These are phyloP conservation scores for Nysson spinosus DNA, from an alignment of 2,888 invertebrate genomes.

Conservation along the genomic window DNA sequence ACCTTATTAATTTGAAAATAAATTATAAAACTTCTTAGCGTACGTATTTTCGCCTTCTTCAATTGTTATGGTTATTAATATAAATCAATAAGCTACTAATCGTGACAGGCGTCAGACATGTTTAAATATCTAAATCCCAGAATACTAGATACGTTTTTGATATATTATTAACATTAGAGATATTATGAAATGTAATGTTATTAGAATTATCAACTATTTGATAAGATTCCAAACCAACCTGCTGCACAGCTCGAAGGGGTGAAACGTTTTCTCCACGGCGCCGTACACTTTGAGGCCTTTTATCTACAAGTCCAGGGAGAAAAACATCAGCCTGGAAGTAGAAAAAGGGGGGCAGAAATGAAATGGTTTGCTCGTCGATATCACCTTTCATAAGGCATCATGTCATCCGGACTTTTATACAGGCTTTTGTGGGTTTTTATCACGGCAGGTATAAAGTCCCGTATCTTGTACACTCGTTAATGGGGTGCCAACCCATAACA, in stretches of 20 bases:
- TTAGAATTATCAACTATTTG: neutral
- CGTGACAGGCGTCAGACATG: too few species aligned
- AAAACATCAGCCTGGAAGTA: conserved; percentile 79
- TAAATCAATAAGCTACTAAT: too few species aligned
- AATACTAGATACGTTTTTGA: too few species aligned
- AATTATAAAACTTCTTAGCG: too few species aligned
- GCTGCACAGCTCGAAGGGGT: conserved; percentile 83
- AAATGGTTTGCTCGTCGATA: conserved; percentile 14
- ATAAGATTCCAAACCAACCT: conserved; percentile 43
- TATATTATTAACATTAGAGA: too few species aligned
- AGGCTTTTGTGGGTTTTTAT: conserved; percentile 62
- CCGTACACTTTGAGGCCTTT: conserved; percentile 84
- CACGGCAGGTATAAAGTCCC: conserved; percentile 74
- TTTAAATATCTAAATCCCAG: too few species aligned
- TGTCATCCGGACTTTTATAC: conserved; percentile 60
- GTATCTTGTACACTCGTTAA: conserved; percentile 68
- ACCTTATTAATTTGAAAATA: too few species aligned
- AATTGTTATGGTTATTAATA: too few species aligned
- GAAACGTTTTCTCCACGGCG: conserved; percentile 82
- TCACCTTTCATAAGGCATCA: conserved; percentile 5
- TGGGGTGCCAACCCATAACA: conserved; percentile 35
- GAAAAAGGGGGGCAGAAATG: conserved; percentile 34
- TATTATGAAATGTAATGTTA: too few species aligned
- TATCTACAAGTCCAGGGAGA: conserved; percentile 77
- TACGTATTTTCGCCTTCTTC: too few species aligned